phyloP scores from a whole-genome alignment of 2,113 vertebrate genomes.

The Gallinago jamesoni region DNA sequence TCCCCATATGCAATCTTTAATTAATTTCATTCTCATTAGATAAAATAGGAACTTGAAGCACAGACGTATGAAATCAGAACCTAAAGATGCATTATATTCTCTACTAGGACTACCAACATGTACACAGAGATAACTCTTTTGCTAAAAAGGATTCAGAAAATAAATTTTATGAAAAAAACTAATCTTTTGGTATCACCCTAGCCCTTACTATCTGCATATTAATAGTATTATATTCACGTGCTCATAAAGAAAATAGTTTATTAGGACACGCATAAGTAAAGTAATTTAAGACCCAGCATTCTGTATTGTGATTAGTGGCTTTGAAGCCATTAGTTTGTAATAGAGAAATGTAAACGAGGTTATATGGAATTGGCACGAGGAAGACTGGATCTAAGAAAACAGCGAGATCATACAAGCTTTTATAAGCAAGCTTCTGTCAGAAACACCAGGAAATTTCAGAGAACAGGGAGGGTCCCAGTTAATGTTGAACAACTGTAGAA shows the following conservation, averaged over 20 bases:
- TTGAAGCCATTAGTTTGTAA: background rate
- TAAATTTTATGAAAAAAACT: background rate
- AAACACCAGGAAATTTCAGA: background rate
- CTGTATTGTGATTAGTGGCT: background rate
- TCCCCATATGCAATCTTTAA: background rate
- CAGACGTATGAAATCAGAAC: background rate
- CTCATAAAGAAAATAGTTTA: background rate
- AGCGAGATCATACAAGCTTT: background rate
- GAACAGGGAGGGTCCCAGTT: background rate
- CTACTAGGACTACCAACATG: background rate
- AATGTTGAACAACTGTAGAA: background rate
- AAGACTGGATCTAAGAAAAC: background rate
- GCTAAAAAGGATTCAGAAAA: background rate
- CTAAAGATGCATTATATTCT: background rate
- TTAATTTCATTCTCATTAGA: background rate
- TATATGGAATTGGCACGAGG: background rate
- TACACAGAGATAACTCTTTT: background rate
- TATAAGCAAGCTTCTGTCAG: background rate
- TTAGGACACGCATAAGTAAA: background rate
- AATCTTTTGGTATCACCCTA: background rate
- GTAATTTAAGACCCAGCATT: background rate
- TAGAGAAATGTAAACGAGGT: background rate
- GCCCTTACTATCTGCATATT: background rate
- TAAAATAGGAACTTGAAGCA: background rate
- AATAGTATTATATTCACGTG: background rate